Evolutionary conservation across 2,797 vertebrate genomes (phyloP).

Genomic region (Phalloptychus januarius): DNA sequence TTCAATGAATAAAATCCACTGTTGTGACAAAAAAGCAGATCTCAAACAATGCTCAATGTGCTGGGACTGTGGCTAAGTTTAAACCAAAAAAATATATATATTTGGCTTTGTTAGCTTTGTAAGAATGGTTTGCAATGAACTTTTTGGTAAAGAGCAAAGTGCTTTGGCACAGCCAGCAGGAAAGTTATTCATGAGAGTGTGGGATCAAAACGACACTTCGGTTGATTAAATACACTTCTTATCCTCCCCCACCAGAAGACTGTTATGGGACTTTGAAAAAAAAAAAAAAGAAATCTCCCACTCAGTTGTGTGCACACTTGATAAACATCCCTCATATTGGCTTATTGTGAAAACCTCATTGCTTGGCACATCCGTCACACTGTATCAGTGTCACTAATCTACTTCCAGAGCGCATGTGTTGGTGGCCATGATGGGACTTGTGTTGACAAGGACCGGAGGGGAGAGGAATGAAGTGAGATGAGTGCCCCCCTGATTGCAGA

Average conservation of each 20-base stretch:
- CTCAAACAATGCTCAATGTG: neutral
- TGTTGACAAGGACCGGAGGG: constrained; percentile 36
- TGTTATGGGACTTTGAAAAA: constrained; percentile 31
- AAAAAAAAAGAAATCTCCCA: constrained; percentile 12
- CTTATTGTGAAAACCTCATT: constrained; percentile 46
- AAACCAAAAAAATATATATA: neutral
- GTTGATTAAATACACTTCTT: constrained; percentile 12
- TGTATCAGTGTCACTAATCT: constrained; percentile 68
- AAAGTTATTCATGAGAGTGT: neutral
- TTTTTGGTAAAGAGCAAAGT: constrained; percentile 2
- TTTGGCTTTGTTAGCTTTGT: neutral
- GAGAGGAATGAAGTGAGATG: constrained; percentile 36
- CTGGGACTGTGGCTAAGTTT: neutral
- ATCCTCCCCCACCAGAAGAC: constrained; percentile 32
- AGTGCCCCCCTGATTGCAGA: constrained; percentile 24
- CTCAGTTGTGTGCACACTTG: constrained; percentile 5
- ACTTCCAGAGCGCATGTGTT: constrained; percentile 40
- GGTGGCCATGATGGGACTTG: constrained; percentile 28
- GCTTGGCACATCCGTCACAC: constrained; percentile 54
- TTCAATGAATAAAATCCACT: neutral
- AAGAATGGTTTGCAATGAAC: neutral
- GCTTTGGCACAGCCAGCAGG: neutral
- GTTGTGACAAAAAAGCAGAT: neutral
- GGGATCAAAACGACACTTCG: constrained; percentile 9
- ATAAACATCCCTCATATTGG: constrained; percentile 32